Base-by-base conservation (phyloP, 1,140 invertebrate genomes). In the Melitaea cinxia region DNA sequence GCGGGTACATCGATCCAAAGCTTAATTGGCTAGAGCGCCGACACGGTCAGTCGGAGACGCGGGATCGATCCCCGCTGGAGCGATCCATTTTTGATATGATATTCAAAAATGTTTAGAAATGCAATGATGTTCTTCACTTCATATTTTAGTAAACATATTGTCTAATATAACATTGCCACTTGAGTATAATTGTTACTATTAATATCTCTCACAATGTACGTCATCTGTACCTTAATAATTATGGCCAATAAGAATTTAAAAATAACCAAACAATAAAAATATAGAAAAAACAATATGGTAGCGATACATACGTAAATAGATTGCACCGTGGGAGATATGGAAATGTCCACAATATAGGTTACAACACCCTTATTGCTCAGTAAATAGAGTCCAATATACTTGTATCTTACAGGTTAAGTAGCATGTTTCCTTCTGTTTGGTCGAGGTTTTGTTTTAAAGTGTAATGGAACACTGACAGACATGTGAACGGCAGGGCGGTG, bases 401-500 rank as follows among this genome's bases (percentile, higher is more conserved):
- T 21, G 3, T 14, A 9, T 54, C 15, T 15, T 42, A 26, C 15
- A 15, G 42, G 7, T 55, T 56, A 56, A 56, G 54, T 47, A 54
- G 49, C 50, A 52, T 53, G 53, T 57, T 65, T 65, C 54, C 55
- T 58, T 65, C 49, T 28, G 55, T 42, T 39, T 56, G 54, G 54
- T 78, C 66, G 69, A 77, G 75, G 72, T 78, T 76, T 80, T 81
- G 73, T 81, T 81, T 81, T 75, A 70, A 70, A 73, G 66, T 70
- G 75, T 75, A 74, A 71, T 70, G 73, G 69, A 75, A 76, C 70
- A 70, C 67, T 78, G 79, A 82, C 73, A 78, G 77, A 79, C 79
- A 77, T 82, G 79, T 80, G 79, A 82, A 82, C 77, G 66, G 55
- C 35, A 70, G 53, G 70, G 62, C 61, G 63, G 62, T 59, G 52